Percentiles rank a stretch among this genome's conserved stretches.
These are phyloP conservation scores for Vulpes lagopus DNA, from an alignment of 2,113 vertebrate species.

Conservation along the genomic window DNA sequence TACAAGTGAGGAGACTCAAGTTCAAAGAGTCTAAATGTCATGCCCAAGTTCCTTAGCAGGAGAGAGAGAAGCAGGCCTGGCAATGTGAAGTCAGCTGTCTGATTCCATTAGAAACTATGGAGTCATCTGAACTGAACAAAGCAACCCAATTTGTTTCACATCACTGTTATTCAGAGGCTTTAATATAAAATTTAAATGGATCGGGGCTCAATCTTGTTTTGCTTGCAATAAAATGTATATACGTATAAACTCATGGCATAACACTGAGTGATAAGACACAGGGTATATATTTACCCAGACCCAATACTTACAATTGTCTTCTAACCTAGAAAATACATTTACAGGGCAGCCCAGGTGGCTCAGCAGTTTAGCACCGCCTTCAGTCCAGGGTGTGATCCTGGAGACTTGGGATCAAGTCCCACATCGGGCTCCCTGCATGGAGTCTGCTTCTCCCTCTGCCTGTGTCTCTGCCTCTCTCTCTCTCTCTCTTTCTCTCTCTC, in stretches of 20 bases:
- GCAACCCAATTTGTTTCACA: not conserved
- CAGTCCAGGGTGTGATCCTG: too few species aligned
- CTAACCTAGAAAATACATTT: constrained; percentile 9
- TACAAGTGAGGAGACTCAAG: not conserved
- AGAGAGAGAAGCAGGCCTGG: not conserved
- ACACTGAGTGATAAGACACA: not conserved
- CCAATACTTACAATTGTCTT: not conserved
- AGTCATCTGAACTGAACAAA: constrained; percentile 39
- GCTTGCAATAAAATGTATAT: constrained; percentile 30
- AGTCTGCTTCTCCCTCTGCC: too few species aligned
- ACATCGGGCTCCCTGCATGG: too few species aligned
- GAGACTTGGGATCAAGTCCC: too few species aligned
- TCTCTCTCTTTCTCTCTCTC: too few species aligned
- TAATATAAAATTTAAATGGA: constrained; percentile 41
- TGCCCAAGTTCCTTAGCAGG: not conserved
- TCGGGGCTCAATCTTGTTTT: not conserved
- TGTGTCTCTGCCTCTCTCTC: too few species aligned
- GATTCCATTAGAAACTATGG: constrained; percentile 38
- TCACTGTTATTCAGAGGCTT: constrained; percentile 34
- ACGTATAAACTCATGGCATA: not conserved
- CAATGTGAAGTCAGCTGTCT: not conserved
- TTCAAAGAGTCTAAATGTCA: constrained; percentile 47
- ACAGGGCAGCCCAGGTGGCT: not conserved
- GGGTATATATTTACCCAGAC: not conserved
- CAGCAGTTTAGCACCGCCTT: too few species aligned